phyloP scores from a whole-genome alignment of 2,113 vertebrate species.

The Myrmecophaga tridactyla region DNA sequence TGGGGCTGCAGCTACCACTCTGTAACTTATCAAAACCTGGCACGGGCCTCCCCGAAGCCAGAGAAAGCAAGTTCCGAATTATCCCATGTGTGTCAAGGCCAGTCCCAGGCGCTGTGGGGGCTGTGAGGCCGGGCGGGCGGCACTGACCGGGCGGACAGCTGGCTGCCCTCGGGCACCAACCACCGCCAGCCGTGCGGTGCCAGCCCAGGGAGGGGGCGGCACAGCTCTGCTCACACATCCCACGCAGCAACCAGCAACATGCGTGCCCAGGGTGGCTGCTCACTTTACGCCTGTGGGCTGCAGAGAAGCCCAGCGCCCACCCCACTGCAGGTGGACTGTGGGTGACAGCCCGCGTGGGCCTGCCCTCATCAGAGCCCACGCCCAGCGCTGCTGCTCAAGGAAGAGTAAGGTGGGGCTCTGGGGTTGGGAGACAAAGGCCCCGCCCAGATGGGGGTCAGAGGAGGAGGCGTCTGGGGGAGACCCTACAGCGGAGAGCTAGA shows the following conservation, averaged over 20 bases:
- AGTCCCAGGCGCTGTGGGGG: no score
- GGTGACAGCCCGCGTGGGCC: neutral
- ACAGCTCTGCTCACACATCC: no score
- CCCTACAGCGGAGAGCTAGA: neutral
- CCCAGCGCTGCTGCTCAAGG: no score
- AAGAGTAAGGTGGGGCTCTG: neutral
- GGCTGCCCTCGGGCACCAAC: no score
- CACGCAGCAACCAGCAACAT: neutral
- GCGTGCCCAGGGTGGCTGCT: neutral
- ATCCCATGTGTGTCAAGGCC: neutral
- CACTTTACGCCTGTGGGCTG: neutral
- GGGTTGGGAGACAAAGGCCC: neutral
- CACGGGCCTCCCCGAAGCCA: neutral
- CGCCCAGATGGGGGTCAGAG: neutral
- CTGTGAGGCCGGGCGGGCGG: no score
- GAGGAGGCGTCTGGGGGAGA: neutral
- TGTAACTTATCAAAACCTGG: neutral
- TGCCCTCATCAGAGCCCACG: neutral
- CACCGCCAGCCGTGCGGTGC: neutral
- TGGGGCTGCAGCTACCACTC: neutral
- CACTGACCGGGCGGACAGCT: no score
- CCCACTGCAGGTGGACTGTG: neutral
- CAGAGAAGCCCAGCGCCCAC: neutral
- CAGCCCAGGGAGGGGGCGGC: no score
- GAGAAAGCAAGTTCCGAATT: neutral